A percentile compares a stretch with the other conserved stretches of the same genome.
Conservation (phyloP, 2,113 vertebrate genomes). For the Anser cygnoides region DNA sequence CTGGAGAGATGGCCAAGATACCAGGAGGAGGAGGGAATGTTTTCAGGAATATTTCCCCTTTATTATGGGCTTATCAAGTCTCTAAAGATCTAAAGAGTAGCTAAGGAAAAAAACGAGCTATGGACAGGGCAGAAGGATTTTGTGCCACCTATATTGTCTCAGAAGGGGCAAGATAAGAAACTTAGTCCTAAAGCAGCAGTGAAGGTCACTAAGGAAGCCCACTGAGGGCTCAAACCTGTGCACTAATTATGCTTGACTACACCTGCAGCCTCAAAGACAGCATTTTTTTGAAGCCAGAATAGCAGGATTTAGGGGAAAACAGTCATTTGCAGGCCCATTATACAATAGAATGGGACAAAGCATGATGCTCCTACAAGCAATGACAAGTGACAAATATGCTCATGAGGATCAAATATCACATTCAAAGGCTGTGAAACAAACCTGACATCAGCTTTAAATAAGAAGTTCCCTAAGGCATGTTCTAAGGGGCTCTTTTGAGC, state of each 20-base stretch:
- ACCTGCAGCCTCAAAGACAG: not conserved
- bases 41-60: not conserved
- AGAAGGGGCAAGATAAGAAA: not conserved
- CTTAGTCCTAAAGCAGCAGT: not conserved
- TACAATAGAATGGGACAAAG: not conserved
- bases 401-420: not conserved
- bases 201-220: not conserved
- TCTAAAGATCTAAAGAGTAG: not conserved
- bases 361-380: not conserved
- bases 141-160: not conserved
- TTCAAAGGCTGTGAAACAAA: constrained; percentile 29
- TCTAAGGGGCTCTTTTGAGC: not conserved
- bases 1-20: not conserved
- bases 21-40: not conserved
- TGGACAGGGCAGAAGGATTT: not conserved
- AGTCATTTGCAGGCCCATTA: not conserved
- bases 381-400: constrained; percentile 31
- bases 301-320: not conserved
- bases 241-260: not conserved
- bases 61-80: not conserved
- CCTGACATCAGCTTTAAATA: not conserved
- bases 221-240: not conserved
- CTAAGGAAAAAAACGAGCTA: not conserved
- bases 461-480: not conserved
- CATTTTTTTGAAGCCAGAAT: not conserved